Base-by-base conservation (phyloP, 2,797 vertebrate genomes). In the Pristis pectinata region DNA sequence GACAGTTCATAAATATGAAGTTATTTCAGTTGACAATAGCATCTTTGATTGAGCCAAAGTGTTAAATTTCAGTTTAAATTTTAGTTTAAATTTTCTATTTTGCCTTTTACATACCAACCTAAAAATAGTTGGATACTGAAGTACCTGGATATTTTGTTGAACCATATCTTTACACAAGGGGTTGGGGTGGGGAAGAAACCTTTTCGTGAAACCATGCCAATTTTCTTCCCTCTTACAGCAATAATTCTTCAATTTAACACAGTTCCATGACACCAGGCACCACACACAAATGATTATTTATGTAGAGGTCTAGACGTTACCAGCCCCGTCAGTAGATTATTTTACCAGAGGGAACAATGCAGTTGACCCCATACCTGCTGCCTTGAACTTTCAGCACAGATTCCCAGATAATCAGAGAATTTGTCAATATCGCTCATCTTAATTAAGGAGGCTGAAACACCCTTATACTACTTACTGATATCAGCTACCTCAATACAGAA, bases 31-130 rank as follows among this genome's bases (percentile, higher is more conserved):
- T 94, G 92, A 94, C 70, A 34, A 15, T 4, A 49, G 41, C 27
- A 74, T 76, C 70, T 76, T 94, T 76, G 10, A 67, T 93, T 93
- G 30, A 74, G 92, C 22, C 70, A 76, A 76, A 53, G 30, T 49
- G 24, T 74, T 49, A 34, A 27, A 41, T 72, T 93, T 44, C 41
- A 93, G 70, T 64, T 79, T 91, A n/a, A n/a, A 72, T 64, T 64
- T 91, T 91, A 93, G 70, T 64, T 79, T 91, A n/a, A n/a, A 72
- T 64, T 64, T 91, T 91, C 19, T 34, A 41, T 24, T 89, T 91
- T n/a, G 17, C 24, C 15, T 64, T 34, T 91, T 41, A 91, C 15
- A 64, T 19, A 41, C n/a, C n/a, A 61, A 17, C n/a, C 34, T 91
- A 91, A 41, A 64, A 91, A 0, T 22, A 24, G 19, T 10, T 91